Percentiles rank a stretch among this genome's conserved stretches.
Evolutionary conservation across 2,888 invertebrate species (phyloP).

Genomic region (Odontocolon sp.): DNA sequence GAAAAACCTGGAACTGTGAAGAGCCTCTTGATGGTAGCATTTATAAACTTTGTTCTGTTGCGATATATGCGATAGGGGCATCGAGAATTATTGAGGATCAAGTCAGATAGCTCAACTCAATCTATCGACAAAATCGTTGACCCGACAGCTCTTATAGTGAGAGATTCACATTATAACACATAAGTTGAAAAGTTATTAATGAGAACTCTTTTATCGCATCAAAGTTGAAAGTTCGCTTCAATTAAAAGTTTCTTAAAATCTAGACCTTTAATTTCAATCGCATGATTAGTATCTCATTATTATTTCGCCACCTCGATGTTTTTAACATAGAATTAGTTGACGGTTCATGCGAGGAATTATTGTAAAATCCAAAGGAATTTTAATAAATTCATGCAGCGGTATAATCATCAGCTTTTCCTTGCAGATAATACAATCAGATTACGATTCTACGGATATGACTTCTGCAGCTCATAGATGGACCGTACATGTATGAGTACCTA

Average conservation of each 20-base stretch:
- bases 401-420: neutral
- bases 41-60: conserved; percentile 10
- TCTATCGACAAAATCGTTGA: conserved; percentile 17
- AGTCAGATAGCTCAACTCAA: conserved; percentile 13
- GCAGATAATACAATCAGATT: conserved; percentile 25
- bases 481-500: conserved; percentile 27
- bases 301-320: conserved; percentile 1
- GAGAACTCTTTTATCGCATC: conserved; percentile 55
- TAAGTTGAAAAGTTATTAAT: conserved; percentile 57
- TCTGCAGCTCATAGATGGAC: conserved; percentile 33
- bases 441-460: conserved; percentile 19
- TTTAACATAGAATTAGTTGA: neutral
- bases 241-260: conserved; percentile 32
- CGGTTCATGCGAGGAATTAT: neutral
- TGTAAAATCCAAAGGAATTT: neutral
- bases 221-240: conserved; percentile 50
- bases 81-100: conserved; percentile 34
- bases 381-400: neutral
- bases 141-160: neutral
- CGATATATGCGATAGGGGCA: neutral
- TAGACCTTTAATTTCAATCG: conserved; percentile 37
- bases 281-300: conserved; percentile 18
- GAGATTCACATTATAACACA: conserved; percentile 15
- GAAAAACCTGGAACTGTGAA: neutral
- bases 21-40: neutral